Evolutionary conservation across 2,888 invertebrate species (phyloP), one percentile per base, ranked within the genome.

Genomic region (Ganaspis brasiliensis): DNA sequence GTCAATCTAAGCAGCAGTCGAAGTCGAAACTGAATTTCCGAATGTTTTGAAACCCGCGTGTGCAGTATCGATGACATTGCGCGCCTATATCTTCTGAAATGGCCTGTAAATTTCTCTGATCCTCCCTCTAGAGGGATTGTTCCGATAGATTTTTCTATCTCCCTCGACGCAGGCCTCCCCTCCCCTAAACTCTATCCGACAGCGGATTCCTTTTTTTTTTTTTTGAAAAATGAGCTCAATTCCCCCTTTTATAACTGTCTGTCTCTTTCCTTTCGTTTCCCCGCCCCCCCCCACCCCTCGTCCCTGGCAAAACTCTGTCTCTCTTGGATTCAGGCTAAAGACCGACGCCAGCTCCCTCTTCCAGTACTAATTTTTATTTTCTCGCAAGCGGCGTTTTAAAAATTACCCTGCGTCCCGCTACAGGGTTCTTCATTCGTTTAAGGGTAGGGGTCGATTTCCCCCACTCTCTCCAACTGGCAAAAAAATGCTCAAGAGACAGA

Each of bases 321-420:
- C 77, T 71, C 55, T 71, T 19, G 31, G 70, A 24, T 16, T 6
- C 16, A 21, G 26, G 35, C 78, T n/a, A 77, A 82, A 57, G 75
- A 74, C 79, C 82, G 75, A 78, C 78, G 76, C 79, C 61, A 74
- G 81, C 81, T 78, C 85, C 81, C 85, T 81, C 83, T 82, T 78
- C 74, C 79, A n/a, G n/a, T n/a, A 81, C 84, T 86, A 87, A 89
- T 89, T 89, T 89, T 90, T 88, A 89, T 89, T 89, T 88, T 88
- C 83, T 87, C 89, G 83, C 89, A 89, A 90, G 87, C 86, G 87
- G 83, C 88, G 85, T 88, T 90, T 90, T 86, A 89, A 90, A 90
- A 90, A 19, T 89, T 89, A 89, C 85, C 87, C 84, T 84, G 80
- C 82, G 71, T 81, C 76, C 76, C 63, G 26, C 49, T 70, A 14